These are phyloP conservation scores for Cotesia vestalis DNA, from an alignment of 1,140 invertebrate species.

Conservation along the genomic window DNA sequence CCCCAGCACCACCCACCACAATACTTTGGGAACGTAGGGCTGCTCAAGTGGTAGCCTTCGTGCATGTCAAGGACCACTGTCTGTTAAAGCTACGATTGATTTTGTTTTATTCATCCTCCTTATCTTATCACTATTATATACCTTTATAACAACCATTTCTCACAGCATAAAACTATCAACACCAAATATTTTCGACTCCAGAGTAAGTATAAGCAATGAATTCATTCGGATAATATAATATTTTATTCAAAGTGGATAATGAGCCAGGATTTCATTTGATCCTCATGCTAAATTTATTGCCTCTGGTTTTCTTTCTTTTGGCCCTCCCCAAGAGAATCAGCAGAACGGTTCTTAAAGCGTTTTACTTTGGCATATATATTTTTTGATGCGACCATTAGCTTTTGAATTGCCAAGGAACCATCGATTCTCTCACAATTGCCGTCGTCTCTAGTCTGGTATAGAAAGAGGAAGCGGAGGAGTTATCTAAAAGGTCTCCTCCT, in stretches of 20 bases:
- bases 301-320: background rate
- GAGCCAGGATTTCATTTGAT: no score
- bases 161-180: no score
- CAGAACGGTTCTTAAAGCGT: constrained; percentile 6
- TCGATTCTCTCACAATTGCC: constrained; percentile 36
- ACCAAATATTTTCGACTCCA: no score
- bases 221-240: no score
- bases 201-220: no score
- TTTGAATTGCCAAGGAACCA: constrained; percentile 33
- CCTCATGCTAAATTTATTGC: no score
- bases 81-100: background rate
- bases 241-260: no score
- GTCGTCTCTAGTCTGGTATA: constrained; percentile 19
- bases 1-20: background rate
- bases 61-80: constrained; percentile 25
- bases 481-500: constrained; percentile 25
- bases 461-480: constrained; percentile 3
- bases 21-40: constrained; percentile 12
- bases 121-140: no score
- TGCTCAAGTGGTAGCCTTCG: constrained; percentile 27
- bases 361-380: constrained; percentile 24
- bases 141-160: no score
- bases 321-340: background rate
- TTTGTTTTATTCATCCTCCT: background rate
- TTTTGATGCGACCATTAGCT: constrained; percentile 32